Evolutionary conservation across 2,888 invertebrate species (phyloP), one percentile per base, ranked within the genome.

Genomic region (Limnephilus lunatus): DNA sequence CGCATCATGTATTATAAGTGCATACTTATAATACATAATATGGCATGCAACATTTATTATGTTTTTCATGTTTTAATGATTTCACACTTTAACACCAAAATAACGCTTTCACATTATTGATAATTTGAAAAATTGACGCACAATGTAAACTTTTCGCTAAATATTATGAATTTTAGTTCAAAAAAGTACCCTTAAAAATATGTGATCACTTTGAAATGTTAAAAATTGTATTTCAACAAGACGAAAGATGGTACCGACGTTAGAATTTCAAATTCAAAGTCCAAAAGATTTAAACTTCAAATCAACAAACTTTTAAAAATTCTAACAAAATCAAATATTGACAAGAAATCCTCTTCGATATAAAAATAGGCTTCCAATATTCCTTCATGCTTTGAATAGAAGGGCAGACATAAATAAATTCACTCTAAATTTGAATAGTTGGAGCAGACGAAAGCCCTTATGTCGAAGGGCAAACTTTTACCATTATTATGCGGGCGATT

Each of bases 401-500:
- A 32, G 53, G 68, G 31, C 31, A 32, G 53, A 35, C 68, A 88
- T 88, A 88, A 88, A 88, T 88, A 88, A 85, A 88, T 88, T 30
- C 31, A 68, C 53, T 88, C 19, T 32, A 53, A 32, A 88, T 88
- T 88, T 68, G 32, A 88, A 88, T 88, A 88, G 88, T 88, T 88
- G 31, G 44, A 48, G 30, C 35, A 30, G 86, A 48, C 25, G 86
- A 14, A 44, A 30, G 53, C 68, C 30, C 88, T 53, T 68, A 31
- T 53, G 44, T 25, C 31, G 30, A 80, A 53, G 88, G 88, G 88
- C 31, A 19, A 35, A 88, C 30, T 68, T 31, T 53, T 85, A n/a
- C n/a, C 32, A 44, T 44, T 88, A 87, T 91, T 88, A 35, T 81
- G 88, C 82, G 85, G 82, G 82, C 88, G 91, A 92, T 89, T 92